Evolutionary conservation across 1,140 invertebrate genomes (phyloP), one percentile per base, ranked within the genome.

Genomic region (Drosophila bifasciata): DNA sequence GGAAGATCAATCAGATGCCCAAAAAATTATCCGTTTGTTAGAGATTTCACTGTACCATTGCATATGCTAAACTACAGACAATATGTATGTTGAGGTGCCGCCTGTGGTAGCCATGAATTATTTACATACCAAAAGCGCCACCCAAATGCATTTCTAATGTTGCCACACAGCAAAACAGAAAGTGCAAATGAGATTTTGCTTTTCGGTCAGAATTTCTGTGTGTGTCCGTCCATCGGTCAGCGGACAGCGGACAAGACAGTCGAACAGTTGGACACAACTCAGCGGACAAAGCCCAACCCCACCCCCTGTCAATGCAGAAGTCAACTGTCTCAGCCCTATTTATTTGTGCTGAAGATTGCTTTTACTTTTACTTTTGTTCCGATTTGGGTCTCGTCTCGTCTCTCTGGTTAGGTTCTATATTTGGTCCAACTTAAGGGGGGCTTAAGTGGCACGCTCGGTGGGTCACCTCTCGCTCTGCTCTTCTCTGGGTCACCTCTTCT

Each of bases 121-220:
- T 85, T 85, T 85, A 85, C 56, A 69, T 75, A 61, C 63, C 76
- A 40, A 61, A 46, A 53, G n/a, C 28, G 15, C 52, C 62, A 67
- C 72, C 81, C 63, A 85, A 85, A 85, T 85, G 81, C 77, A 85
- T 85, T 86, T 74, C 61, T 70, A 86, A 86, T 86, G 64, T 79
- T 49, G 43, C 57, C 25, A 59, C 25, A 59, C 32, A 50, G 60
- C 43, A 67, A 49, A 40, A 48, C 62, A 53, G 70, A 84, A 71
- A 79, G 79, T 85, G 76, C 71, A 84, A 84, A 84, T 84, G 53
- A 86, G 79, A 85, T 80, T 72, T 56, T 49, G 19, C 45, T 61
- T 61, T 49, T 66, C 36, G 36, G 70, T 62, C 56, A 44, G 50
- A 70, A 84, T 79, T 85, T n/a, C n/a, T 70, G 76, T 59, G 44